A percentile compares a stretch with the other conserved stretches of the same genome.
Conservation (phyloP, 2,797 vertebrate species). For the Tragelaphus eurycerus region DNA sequence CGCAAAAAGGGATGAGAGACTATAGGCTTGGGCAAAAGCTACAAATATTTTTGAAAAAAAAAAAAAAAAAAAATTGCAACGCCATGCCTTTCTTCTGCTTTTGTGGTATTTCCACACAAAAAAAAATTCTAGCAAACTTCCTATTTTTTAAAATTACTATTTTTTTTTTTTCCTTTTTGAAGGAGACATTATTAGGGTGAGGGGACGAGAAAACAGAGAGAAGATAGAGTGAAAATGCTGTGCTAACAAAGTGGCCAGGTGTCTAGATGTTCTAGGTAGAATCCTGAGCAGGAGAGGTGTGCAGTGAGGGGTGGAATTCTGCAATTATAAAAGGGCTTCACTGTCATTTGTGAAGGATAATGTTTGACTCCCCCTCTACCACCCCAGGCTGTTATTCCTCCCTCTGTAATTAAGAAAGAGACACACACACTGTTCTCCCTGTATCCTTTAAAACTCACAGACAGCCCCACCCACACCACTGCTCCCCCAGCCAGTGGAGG, state of each 20-base stretch:
- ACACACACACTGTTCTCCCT: not conserved
- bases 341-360: conserved; percentile 47
- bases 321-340: conserved; percentile 33
- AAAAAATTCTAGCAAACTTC: conserved; percentile 56
- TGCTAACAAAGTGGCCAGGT: not conserved
- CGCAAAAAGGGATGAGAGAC: rapidly evolving
- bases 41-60: not conserved
- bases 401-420: conserved; percentile 61
- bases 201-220: not conserved
- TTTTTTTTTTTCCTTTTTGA: not conserved
- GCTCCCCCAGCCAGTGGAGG: not conserved
- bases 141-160: conserved; percentile 34
- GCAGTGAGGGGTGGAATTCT: not conserved
- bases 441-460: conserved; percentile 29
- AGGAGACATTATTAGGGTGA: not conserved
- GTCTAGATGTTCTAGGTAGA: not conserved
- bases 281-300: not conserved
- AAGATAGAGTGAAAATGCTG: not conserved
- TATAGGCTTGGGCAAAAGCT: not conserved
- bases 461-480: not conserved
- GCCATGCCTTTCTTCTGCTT: conserved; percentile 67
- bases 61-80: not conserved
- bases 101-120: conserved; percentile 49
- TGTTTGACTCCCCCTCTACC: not conserved
- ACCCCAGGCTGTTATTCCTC: conserved; percentile 37